Evolutionary conservation across 2,888 invertebrate species (phyloP), one percentile per base, ranked within the genome.

Genomic region (Cantharis lateralis): DNA sequence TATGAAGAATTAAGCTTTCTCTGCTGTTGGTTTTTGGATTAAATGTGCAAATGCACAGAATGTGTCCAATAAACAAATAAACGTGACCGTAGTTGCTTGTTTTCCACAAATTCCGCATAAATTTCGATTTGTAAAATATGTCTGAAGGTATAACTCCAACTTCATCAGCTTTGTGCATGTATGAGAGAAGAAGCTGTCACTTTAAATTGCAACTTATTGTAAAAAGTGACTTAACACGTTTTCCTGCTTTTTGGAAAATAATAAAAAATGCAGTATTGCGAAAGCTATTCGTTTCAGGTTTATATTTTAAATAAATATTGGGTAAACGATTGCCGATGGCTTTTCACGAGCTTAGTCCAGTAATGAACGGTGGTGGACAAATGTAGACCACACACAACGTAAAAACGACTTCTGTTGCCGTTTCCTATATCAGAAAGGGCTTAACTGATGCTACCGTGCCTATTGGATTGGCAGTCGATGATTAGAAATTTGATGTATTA

Each of bases 371-470:
- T 64, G 64, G 64, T 73, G 76, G 76, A 77, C 61, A 76, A 73
- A 62, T 68, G 24, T 70, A 75, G 80, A 80, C 80, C 80, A 80
- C 80, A 80, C 80, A 80, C 69, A 75, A 72, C 32, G 78, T 48
- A 72, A 73, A 72, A 76, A 75, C 70, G 73, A 75, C 72, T 73
- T 70, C 16, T 71, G 71, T 76, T 74, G 68, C 71, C 62, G 76
- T 74, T 76, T 62, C 66, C 71, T 64, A 75, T 64, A 63, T 74
- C 74, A 48, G 48, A 62, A 68, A 68, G 69, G 68, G 32, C 72
- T 63, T 64, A 62, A 64, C 72, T 73, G 26, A 10, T 28, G 64
- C 72, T 72, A 69, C 71, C 68, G 64, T 32, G 15, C 24, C 62
- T 48, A 48, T 48, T 48, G n/a, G 48, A 48, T 48, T n/a, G 48